These are phyloP conservation scores for Copidosoma aretas DNA, from an alignment of 2,888 invertebrate genomes.

Conservation along the genomic window DNA sequence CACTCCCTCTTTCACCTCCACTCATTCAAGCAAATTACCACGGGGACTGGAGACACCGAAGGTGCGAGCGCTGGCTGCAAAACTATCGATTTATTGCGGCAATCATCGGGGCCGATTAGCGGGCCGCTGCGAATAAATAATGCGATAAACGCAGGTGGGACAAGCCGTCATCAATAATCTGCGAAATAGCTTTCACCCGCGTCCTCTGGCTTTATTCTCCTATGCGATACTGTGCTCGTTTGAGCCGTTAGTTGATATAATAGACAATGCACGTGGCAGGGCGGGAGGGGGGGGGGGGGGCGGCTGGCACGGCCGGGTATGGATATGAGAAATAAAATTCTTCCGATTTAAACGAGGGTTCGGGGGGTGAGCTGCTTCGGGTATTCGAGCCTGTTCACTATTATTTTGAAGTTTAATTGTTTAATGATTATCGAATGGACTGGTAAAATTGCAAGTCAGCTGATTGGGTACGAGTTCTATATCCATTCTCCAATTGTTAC, in stretches of 20 bases:
- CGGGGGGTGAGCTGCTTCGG: too few species aligned
- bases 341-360: not conserved
- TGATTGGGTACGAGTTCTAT: too few species aligned
- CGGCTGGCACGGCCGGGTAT: constrained; percentile 10
- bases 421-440: too few species aligned
- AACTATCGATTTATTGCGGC: constrained; percentile 36
- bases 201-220: not conserved
- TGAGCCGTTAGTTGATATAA: constrained; percentile 24
- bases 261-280: constrained; percentile 13
- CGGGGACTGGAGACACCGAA: not conserved
- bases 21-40: constrained; percentile 31
- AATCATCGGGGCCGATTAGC: constrained; percentile 36
- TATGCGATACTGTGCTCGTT: too few species aligned
- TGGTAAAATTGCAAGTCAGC: too few species aligned
- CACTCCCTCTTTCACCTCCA: not conserved
- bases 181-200: constrained; percentile 25
- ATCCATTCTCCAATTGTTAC: too few species aligned
- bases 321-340: not conserved
- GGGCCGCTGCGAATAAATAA: constrained; percentile 30
- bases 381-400: not conserved
- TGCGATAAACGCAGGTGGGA: constrained; percentile 34
- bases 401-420: too few species aligned
- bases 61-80: constrained; percentile 17
- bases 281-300: not conserved
- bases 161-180: constrained; percentile 36